Evolutionary conservation across 2,797 vertebrate species (phyloP), one percentile per base, ranked within the genome.

Genomic region (Pseudochirops corinnae): DNA sequence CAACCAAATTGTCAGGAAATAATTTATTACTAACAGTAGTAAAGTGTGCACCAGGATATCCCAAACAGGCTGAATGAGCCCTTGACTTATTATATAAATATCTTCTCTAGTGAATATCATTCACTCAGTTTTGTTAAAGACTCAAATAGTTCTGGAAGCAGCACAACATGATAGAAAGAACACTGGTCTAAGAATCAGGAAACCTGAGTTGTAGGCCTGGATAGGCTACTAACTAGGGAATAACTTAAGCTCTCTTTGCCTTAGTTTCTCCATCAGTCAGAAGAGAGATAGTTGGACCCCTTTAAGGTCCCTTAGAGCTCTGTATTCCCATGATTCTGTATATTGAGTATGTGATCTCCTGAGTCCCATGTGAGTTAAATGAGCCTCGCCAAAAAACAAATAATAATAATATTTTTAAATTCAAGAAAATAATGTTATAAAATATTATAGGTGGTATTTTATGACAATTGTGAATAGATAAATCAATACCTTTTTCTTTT

Each of bases 21-120:
- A 98, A 98, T 94, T 97, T 96, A 94, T 94, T 97, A 98, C 97
- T 96, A 95, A 98, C 96, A 98, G 98, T 96, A 98, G 97, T 94
- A 97, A 97, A 98, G 96, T 97, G 96, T 97, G 92, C 97, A 98
- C 94, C 96, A 97, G 98, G 96, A 95, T 97, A 98, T 96, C 94
- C 96, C 97, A 98, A 98, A 98, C 97, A 97, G 98, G 97, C 56
- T 98, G 67, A 96, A 96, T 93, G 96, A 98, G 96, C 97, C 96
- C 97, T 94, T 95, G 95, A 96, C 94, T 98, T 95, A 96, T 97
- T 98, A 97, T 18, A 82, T 95, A 98, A 97, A 97, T 98, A 97
- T 95, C 96, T 97, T 97, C 94, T 74, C 96, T 56, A 95, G 96
- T 55, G 53, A 55, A 55, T 55, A 55, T 55, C 53, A 55, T 55